Conservation (phyloP, 2,113 vertebrate genomes). For the Vulpes lagopus region DNA sequence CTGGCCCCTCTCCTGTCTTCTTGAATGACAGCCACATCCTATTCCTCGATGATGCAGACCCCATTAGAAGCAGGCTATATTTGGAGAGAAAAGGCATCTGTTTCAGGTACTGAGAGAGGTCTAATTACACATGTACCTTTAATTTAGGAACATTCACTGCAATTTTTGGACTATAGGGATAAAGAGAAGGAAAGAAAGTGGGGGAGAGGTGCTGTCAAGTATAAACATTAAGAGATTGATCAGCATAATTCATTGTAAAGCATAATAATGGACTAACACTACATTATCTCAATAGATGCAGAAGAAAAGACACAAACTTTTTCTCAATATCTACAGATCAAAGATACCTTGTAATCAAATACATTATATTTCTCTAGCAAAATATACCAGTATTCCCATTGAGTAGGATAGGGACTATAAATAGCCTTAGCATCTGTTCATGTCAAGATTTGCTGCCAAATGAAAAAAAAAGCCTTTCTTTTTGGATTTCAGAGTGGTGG, state of each 20-base stretch:
- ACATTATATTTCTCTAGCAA: constrained; percentile 49
- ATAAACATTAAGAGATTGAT: background rate
- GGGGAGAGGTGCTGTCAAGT: background rate
- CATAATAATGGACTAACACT: constrained; percentile 30
- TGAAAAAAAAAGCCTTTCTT: constrained; percentile 32
- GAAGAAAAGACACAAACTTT: constrained; percentile 24
- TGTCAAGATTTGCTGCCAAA: constrained; percentile 59
- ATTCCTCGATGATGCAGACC: background rate
- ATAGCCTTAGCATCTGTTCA: constrained; percentile 69
- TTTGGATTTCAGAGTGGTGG: background rate
- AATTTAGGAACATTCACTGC: background rate
- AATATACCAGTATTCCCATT: constrained; percentile 39
- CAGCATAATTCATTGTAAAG: constrained; percentile 41
- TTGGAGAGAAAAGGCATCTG: background rate
- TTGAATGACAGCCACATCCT: background rate
- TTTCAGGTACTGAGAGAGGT: background rate
- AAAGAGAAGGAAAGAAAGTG: background rate
- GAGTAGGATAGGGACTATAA: constrained; percentile 62
- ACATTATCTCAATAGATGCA: background rate
- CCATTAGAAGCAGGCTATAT: background rate
- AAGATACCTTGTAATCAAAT: constrained; percentile 54
- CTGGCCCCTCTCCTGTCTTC: background rate
- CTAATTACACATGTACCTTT: background rate
- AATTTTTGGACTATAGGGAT: background rate
- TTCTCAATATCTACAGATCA: constrained; percentile 4